Conservation (phyloP, 2,888 invertebrate species). For the Syrista parreyssii region DNA sequence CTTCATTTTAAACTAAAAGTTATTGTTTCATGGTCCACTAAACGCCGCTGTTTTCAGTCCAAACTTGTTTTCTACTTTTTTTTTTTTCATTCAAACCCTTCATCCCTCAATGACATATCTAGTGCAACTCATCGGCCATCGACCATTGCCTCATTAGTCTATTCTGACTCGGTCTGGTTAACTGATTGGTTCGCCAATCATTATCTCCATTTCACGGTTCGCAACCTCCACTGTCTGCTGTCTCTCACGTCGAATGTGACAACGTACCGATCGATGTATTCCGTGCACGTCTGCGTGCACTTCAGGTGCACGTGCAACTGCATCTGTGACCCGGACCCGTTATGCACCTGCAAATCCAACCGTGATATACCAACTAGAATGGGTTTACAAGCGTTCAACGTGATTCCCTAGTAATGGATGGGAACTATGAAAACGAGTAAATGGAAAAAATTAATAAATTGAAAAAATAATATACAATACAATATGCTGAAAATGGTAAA, state of each 20-base stretch:
- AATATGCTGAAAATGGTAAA: too few relatives aligned
- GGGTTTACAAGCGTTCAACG: background rate
- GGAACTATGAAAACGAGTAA: background rate
- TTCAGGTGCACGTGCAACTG: conserved; percentile 20
- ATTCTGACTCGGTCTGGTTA: conserved; percentile 53
- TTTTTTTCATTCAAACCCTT: background rate
- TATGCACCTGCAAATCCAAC: background rate
- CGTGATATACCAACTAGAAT: background rate
- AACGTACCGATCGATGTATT: conserved; percentile 40
- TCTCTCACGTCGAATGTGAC: conserved; percentile 33
- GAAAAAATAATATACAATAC: too few relatives aligned
- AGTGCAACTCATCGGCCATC: background rate
- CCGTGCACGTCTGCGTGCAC: conserved; percentile 16
- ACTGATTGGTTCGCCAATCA: conserved; percentile 60
- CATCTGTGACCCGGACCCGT: conserved; percentile 14
- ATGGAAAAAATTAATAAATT: background rate
- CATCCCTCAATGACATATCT: conserved; percentile 12
- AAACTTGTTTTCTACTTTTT: too few relatives aligned
- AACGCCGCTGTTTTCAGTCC: background rate
- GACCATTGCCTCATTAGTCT: conserved; percentile 49
- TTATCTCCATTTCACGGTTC: conserved; percentile 63
- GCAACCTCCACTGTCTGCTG: conserved; percentile 49
- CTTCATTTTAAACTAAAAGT: background rate
- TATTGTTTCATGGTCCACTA: background rate
- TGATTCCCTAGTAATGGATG: background rate